A percentile compares a stretch with the other conserved stretches of the same genome.
Conservation (phyloP, 1,140 invertebrate genomes). For the Halictus rubicundus region DNA sequence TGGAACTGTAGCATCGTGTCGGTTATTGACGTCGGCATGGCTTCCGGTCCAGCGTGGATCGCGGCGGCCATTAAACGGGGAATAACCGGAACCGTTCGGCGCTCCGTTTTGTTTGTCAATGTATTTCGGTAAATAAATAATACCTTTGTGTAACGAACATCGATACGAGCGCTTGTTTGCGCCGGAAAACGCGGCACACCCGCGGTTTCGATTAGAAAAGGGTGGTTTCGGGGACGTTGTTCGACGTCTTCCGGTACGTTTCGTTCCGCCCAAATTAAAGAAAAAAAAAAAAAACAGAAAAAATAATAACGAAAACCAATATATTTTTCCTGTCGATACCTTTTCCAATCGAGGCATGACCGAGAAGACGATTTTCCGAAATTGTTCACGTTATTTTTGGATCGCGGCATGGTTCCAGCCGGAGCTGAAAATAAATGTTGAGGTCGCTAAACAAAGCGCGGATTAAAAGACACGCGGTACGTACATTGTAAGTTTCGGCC, state of each 20-base stretch:
- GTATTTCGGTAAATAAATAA: conserved; percentile 12
- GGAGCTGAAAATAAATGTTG: neutral
- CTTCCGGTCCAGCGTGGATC: neutral
- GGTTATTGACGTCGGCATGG: conserved; percentile 6
- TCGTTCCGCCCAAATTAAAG: neutral
- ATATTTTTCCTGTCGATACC: no score
- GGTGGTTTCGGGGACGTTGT: neutral
- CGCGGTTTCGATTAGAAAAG: neutral
- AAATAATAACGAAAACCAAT: neutral
- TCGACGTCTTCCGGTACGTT: neutral
- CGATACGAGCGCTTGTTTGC: neutral
- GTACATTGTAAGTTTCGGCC: neutral
- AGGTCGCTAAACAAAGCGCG: neutral
- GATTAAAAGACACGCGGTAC: neutral
- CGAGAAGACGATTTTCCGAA: no score
- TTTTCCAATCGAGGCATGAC: no score
- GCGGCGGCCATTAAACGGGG: conserved; percentile 7
- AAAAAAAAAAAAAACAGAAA: neutral
- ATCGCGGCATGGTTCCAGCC: no score
- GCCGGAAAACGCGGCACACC: neutral
- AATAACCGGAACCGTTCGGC: conserved; percentile 2
- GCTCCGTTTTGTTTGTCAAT: neutral
- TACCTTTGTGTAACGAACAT: neutral
- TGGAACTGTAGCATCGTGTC: neutral
- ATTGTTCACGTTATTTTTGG: no score